Percentiles rank a stretch among this genome's conserved stretches.
Evolutionary conservation across 2,888 invertebrate species (phyloP).

Genomic region (Myopa tessellatipennis): DNA sequence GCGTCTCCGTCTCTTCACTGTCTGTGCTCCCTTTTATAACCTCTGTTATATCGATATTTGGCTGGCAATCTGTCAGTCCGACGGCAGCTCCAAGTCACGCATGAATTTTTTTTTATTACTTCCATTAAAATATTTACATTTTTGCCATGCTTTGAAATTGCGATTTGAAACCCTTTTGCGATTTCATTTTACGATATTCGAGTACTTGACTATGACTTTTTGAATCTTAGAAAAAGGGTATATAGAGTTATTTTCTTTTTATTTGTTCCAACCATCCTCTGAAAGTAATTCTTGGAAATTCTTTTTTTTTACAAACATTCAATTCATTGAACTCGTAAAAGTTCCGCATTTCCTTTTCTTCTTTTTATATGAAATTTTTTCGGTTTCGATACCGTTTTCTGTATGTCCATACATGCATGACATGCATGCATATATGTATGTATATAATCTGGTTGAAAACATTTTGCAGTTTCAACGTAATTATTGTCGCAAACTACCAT

Average conservation of each 20-base stretch:
- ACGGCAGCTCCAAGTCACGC: neutral
- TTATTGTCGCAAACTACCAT: neutral
- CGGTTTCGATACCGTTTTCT: neutral
- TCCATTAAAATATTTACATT: neutral
- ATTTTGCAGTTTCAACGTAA: neutral
- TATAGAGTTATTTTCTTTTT: neutral
- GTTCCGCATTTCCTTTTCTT: neutral
- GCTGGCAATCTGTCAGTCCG: neutral
- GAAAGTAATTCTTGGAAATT: neutral
- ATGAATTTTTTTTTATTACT: neutral
- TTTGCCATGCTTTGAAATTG: neutral
- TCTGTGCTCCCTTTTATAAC: too few relatives aligned
- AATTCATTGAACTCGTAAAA: conserved; percentile 3
- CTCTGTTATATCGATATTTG: too few relatives aligned
- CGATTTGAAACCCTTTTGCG: neutral
- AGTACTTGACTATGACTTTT: too few relatives aligned
- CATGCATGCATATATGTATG: neutral
- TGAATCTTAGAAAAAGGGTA: neutral
- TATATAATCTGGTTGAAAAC: neutral
- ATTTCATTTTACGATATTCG: too few relatives aligned
- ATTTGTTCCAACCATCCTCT: neutral
- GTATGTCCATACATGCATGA: neutral
- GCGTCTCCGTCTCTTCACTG: too few relatives aligned
- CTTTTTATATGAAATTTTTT: neutral
- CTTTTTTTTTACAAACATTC: neutral